Conservation (phyloP, 2,113 vertebrate genomes). For the Mormyrus iriodes region DNA sequence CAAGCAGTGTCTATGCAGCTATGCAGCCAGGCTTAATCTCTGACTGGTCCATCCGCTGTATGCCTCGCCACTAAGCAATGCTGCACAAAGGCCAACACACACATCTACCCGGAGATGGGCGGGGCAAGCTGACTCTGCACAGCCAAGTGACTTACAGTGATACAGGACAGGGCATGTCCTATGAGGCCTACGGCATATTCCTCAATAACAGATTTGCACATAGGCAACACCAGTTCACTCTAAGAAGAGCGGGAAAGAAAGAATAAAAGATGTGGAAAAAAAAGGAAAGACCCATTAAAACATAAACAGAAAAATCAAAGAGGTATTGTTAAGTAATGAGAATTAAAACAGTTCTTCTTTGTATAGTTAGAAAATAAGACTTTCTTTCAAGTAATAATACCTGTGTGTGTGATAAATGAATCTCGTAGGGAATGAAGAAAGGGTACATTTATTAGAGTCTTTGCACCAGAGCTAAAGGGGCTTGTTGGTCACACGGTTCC, state of each 20-base stretch:
- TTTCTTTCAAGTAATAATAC: slow-evolving; percentile 54
- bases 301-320: slow-evolving; percentile 16
- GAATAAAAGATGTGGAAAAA: slow-evolving; percentile 21
- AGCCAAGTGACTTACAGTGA: neutral
- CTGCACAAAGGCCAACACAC: neutral
- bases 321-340: slow-evolving; percentile 36
- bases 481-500: neutral
- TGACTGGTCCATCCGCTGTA: neutral
- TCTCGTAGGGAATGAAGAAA: neutral
- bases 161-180: slow-evolving; percentile 40
- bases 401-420: slow-evolving; percentile 23
- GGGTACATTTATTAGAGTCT: neutral
- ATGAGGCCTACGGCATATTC: slow-evolving; percentile 64
- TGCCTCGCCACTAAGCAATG: neutral
- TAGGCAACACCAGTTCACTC: slow-evolving; percentile 75
- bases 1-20: neutral
- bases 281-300: slow-evolving; percentile 45
- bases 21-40: neutral
- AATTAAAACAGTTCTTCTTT: slow-evolving; percentile 19
- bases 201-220: slow-evolving; percentile 71
- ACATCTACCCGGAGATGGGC: neutral
- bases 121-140: neutral
- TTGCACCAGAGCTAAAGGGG: neutral
- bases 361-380: neutral
- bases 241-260: slow-evolving; percentile 45